Evolutionary conservation across 1,140 invertebrate species (phyloP).

Genomic region (Ephestia elutella): DNA sequence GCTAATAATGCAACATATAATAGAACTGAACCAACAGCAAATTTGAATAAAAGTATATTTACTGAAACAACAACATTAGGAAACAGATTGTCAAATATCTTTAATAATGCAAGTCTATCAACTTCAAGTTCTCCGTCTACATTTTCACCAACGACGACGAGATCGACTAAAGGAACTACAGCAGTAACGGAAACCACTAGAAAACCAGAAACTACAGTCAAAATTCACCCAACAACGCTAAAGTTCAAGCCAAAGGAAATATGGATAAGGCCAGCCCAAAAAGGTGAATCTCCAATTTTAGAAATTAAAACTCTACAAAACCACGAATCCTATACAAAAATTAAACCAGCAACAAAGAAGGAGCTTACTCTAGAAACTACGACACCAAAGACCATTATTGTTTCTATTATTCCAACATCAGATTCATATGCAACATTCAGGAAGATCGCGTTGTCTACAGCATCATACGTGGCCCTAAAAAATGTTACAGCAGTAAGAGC

Average conservation of each 20-base stretch:
- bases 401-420: constrained; percentile 68
- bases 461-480: constrained; percentile 41
- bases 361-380: constrained; percentile 42
- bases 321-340: constrained; percentile 34
- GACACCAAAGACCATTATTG: constrained; percentile 65
- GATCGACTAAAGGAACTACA: constrained; percentile 23
- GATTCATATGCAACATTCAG: constrained; percentile 62
- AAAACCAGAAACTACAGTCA: constrained; percentile 24
- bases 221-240: constrained; percentile 29
- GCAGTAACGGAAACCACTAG: constrained; percentile 34
- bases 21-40: not conserved
- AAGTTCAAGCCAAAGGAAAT: constrained; percentile 66
- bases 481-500: constrained; percentile 28
- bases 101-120: not conserved
- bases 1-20: not conserved
- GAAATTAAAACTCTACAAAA: constrained; percentile 48
- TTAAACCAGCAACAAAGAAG: constrained; percentile 44
- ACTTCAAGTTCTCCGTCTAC: not conserved
- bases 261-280: constrained; percentile 66
- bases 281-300: constrained; percentile 51
- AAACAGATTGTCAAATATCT: not conserved
- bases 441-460: constrained; percentile 58
- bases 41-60: not conserved
- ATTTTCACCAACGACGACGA: constrained; percentile 15
- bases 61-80: constrained; percentile 2